Conservation (phyloP, 2,113 vertebrate genomes). For the Corythornis cristatus region DNA sequence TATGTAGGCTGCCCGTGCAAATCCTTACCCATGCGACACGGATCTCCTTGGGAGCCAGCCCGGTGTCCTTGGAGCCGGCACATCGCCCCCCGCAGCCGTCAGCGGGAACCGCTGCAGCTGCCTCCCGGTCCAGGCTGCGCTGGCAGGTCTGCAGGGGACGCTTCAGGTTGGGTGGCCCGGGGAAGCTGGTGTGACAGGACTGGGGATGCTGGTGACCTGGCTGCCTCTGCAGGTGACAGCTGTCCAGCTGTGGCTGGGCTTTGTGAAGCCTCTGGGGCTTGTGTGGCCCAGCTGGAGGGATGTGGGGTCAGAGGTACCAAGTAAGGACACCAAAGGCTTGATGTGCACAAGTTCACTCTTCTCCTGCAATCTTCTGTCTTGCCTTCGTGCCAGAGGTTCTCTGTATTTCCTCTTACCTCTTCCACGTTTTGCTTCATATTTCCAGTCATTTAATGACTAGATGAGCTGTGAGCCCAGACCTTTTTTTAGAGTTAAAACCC, state of each 20-base stretch:
- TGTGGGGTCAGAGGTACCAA: not conserved
- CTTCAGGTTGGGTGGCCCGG: fast-evolving
- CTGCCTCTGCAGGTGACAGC: not conserved
- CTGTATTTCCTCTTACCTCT: not conserved
- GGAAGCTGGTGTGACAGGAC: not conserved
- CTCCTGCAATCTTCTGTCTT: not conserved
- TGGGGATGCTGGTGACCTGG: not conserved
- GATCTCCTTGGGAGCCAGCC: conserved; percentile 44
- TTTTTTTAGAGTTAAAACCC: conserved; percentile 24
- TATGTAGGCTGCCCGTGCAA: conserved; percentile 65
- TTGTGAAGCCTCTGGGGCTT: not conserved
- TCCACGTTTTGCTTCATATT: not conserved
- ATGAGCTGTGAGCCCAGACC: not conserved
- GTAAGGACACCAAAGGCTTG: not conserved
- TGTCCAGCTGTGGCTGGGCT: not conserved
- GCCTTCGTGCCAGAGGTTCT: not conserved
- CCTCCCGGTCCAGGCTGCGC: too few relatives aligned
- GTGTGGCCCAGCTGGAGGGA: not conserved
- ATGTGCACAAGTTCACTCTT: not conserved
- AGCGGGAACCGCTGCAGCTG: too few relatives aligned
- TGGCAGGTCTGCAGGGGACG: not conserved
- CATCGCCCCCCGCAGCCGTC: not conserved
- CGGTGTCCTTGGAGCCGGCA: conserved; percentile 38
- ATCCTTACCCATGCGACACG: conserved; percentile 45
- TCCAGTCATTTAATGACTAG: not conserved